These are phyloP conservation scores for Aporrectodea caliginosa DNA, from an alignment of 1,140 invertebrate species.

Conservation along the genomic window DNA sequence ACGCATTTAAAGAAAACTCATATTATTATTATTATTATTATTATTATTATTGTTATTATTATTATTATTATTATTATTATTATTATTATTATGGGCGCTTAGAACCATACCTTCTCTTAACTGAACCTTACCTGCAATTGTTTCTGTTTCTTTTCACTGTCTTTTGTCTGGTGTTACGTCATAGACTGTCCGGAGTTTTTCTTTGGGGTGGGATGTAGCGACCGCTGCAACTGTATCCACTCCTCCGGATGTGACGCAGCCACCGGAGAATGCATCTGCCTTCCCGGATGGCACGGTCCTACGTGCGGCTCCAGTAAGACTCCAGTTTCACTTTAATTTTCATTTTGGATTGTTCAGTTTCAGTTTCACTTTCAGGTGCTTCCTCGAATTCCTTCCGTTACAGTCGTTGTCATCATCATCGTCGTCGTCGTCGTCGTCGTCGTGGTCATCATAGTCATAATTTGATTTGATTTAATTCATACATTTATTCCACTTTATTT, in stretches of 20 bases:
- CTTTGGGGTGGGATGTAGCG: conserved; percentile 49
- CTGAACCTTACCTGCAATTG: not conserved
- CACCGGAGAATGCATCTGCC: conserved; percentile 73
- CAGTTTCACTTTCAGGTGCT: not conserved
- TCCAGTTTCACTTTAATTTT: not conserved
- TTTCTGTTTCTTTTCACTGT: conserved; percentile 8
- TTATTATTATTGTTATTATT: not conserved
- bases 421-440: not conserved
- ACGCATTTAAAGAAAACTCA: too few relatives aligned
- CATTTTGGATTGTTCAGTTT: not conserved
- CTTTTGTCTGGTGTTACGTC: conserved; percentile 9
- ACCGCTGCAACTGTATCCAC: conserved; percentile 58
- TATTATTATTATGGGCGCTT: not conserved
- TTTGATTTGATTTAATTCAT: too few relatives aligned
- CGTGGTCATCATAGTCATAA: not conserved
- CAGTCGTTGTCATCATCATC: not conserved
- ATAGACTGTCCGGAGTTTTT: conserved; percentile 60
- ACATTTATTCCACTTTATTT: too few relatives aligned
- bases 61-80: not conserved
- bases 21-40: not conserved
- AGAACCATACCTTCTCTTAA: too few relatives aligned
- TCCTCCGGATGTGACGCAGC: conserved; percentile 52
- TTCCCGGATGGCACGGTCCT: conserved; percentile 63
- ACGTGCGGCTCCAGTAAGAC: conserved; percentile 52
- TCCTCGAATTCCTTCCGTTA: not conserved